Conservation (phyloP, 2,797 vertebrate genomes). For the Leuciscus waleckii region DNA sequence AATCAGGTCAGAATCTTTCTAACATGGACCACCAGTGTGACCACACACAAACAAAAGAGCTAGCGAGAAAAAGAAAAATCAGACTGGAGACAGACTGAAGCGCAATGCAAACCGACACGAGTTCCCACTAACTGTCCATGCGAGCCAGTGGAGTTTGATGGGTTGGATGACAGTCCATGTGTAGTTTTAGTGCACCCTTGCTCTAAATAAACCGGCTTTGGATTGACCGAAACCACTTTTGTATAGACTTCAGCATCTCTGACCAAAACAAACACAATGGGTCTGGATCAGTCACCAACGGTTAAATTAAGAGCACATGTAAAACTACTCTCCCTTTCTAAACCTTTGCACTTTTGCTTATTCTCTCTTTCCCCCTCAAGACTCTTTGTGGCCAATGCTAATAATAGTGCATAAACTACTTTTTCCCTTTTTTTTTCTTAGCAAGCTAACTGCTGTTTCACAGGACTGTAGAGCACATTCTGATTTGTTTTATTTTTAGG, state of each 20-base stretch:
- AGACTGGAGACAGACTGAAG: constrained; percentile 18
- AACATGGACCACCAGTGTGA: constrained; percentile 47
- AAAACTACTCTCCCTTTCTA: constrained; percentile 28
- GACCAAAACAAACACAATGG: constrained; percentile 72
- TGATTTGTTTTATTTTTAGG: constrained; percentile 73
- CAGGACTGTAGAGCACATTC: constrained; percentile 62
- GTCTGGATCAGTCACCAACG: constrained; percentile 26
- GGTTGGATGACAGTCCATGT: constrained; percentile 1
- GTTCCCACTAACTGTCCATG: not conserved
- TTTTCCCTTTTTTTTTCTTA: not conserved
- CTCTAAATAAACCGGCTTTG: constrained; percentile 22
- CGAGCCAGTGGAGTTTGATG: not conserved
- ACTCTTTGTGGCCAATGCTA: constrained; percentile 17
- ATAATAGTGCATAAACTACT: constrained; percentile 27
- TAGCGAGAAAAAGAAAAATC: constrained; percentile 22
- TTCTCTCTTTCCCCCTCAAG: constrained; percentile 36
- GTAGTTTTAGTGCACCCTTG: constrained; percentile 5
- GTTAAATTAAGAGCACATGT: constrained; percentile 40
- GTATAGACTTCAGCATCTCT: constrained; percentile 63
- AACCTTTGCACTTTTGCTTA: constrained; percentile 42
- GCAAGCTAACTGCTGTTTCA: constrained; percentile 56
- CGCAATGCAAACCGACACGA: not conserved
- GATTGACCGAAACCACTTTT: constrained; percentile 15
- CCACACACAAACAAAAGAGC: constrained; percentile 42
- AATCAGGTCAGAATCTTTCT: constrained; percentile 56